A percentile compares a stretch with the other conserved stretches of the same genome.
Conservation (phyloP, 2,888 invertebrate genomes). For the Caenorhabditis japonica region DNA sequence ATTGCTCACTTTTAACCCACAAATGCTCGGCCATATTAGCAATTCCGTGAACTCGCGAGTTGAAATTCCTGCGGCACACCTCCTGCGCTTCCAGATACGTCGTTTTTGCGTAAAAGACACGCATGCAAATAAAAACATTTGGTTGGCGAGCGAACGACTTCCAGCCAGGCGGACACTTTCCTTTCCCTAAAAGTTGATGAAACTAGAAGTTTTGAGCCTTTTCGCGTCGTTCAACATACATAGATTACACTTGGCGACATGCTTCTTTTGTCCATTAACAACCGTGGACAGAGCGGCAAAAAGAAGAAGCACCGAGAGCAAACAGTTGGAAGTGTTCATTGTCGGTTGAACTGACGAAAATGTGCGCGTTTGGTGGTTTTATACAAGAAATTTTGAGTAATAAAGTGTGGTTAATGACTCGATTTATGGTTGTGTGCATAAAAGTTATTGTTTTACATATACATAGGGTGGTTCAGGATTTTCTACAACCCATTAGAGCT, state of each 20-base stretch:
- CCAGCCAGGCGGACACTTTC: conserved; percentile 41
- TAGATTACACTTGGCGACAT: conserved; percentile 16
- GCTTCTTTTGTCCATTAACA: too few relatives aligned
- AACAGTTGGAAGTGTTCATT: too few relatives aligned
- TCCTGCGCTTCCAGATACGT: conserved; percentile 34
- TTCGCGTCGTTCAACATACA: conserved; percentile 3
- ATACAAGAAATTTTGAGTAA: too few relatives aligned
- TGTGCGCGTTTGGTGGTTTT: too few relatives aligned
- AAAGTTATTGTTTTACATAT: too few relatives aligned
- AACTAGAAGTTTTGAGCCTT: neutral
- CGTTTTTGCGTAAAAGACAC: conserved; percentile 27
- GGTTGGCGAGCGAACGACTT: conserved; percentile 11
- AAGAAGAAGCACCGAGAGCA: neutral
- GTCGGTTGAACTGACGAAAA: too few relatives aligned
- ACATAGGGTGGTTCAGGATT: too few relatives aligned
- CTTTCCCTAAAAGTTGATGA: conserved; percentile 20
- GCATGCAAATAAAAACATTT: conserved; percentile 17
- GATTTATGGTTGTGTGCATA: too few relatives aligned
- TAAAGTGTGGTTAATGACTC: too few relatives aligned
- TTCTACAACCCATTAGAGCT: too few relatives aligned
- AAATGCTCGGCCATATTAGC: conserved; percentile 12
- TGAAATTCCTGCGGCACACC: conserved; percentile 24
- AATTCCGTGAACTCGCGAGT: conserved; percentile 30
- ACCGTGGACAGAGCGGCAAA: neutral
- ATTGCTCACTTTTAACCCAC: conserved; percentile 25